Percentiles rank a stretch among this genome's conserved stretches.
phyloP scores from a whole-genome alignment of 2,797 vertebrate genomes.

The Peromyscus nudipes region DNA sequence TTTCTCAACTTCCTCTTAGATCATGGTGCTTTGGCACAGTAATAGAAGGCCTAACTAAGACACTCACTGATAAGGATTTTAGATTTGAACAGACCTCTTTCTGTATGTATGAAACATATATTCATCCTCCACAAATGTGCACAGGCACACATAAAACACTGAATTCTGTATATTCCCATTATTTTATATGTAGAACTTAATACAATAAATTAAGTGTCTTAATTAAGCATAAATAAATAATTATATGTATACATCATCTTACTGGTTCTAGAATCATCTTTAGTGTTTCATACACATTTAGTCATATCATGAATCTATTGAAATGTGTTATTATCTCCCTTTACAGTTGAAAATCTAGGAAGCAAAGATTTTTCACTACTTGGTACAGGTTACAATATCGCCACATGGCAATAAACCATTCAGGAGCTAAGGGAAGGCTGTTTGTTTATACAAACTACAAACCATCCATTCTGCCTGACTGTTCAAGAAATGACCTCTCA shows the following conservation, averaged over 20 bases:
- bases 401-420: background rate
- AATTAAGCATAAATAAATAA: background rate
- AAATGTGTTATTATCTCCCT: background rate
- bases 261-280: background rate
- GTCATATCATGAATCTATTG: background rate
- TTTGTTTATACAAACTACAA: background rate
- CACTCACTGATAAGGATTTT: no score
- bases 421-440: background rate
- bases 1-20: background rate
- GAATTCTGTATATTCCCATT: background rate
- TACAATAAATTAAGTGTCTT: background rate
- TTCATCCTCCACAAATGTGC: no score
- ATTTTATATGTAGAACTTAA: background rate
- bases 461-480: background rate
- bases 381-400: background rate
- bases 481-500: background rate
- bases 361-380: background rate
- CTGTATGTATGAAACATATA: background rate
- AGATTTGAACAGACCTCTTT: background rate
- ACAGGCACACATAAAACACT: background rate
- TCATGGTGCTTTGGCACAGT: background rate
- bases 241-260: no score
- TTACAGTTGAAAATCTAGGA: background rate
- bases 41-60: background rate
- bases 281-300: background rate